Conservation (phyloP, 2,888 invertebrate genomes). For the Unio pictorum region DNA sequence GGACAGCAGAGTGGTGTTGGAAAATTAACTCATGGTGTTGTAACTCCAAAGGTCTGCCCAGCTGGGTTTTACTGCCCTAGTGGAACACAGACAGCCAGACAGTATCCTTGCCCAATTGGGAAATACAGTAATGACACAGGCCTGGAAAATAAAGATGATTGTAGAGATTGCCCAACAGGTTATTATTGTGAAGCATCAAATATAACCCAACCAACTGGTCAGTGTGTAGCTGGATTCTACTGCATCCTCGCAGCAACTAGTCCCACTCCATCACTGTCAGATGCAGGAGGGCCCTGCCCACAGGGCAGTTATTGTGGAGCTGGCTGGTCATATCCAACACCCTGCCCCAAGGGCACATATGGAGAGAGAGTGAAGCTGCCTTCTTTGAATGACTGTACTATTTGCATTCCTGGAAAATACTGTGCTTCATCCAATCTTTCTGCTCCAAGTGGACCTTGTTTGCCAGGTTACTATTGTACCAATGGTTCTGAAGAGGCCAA, state of each 20-base stretch:
- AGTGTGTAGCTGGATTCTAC: slow-evolving; percentile 63
- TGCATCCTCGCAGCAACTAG: slow-evolving; percentile 57
- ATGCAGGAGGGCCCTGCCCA: slow-evolving; percentile 57
- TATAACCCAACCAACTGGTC: slow-evolving; percentile 61
- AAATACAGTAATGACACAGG: slow-evolving; percentile 65
- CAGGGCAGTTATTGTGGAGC: slow-evolving; percentile 64
- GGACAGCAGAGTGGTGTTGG: slow-evolving; percentile 65
- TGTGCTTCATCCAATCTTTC: slow-evolving; percentile 60
- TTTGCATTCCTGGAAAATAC: slow-evolving; percentile 66
- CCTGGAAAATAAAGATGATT: slow-evolving; percentile 56
- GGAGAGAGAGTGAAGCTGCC: slow-evolving; percentile 59
- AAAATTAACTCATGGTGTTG: slow-evolving; percentile 66
- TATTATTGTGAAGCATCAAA: slow-evolving; percentile 65
- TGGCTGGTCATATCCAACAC: slow-evolving; percentile 49
- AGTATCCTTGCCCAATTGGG: slow-evolving; percentile 65
- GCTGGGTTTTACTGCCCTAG: slow-evolving; percentile 67
- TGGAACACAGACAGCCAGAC: slow-evolving; percentile 57
- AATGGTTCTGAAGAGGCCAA: slow-evolving; percentile 63
- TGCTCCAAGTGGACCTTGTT: slow-evolving; percentile 59
- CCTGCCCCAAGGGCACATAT: slow-evolving; percentile 67
- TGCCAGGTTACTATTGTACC: slow-evolving; percentile 64
- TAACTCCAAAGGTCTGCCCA: slow-evolving; percentile 65
- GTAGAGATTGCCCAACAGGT: slow-evolving; percentile 61
- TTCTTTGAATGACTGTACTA: slow-evolving; percentile 59
- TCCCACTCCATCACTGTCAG: slow-evolving; percentile 45